Conservation (phyloP, 2,888 invertebrate genomes). For the Thera obeliscata region DNA sequence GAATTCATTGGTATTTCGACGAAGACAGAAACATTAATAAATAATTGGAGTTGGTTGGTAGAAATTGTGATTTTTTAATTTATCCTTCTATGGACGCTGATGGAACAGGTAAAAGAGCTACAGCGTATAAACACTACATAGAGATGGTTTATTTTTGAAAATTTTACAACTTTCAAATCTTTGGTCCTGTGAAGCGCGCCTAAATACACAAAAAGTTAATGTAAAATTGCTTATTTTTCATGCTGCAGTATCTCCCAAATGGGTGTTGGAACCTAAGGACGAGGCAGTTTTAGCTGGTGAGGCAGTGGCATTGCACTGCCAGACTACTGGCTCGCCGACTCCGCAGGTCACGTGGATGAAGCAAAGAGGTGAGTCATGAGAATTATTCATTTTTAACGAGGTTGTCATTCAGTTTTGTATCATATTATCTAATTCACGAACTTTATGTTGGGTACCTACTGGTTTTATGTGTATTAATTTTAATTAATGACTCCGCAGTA, state of each 20-base stretch:
- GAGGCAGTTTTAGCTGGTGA: slow-evolving; percentile 89
- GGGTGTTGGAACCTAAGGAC: slow-evolving; percentile 89
- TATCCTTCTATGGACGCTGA: slow-evolving; percentile 16
- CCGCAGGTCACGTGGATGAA: slow-evolving; percentile 90
- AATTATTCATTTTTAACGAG: neutral
- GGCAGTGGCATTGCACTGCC: slow-evolving; percentile 87
- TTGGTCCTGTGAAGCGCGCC: neutral
- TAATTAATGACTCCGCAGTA: too few relatives aligned
- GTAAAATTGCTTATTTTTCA: slow-evolving; percentile 48
- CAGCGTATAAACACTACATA: neutral
- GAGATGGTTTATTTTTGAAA: too few relatives aligned
- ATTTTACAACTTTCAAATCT: neutral
- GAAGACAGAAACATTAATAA: neutral
- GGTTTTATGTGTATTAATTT: neutral
- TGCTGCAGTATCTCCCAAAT: slow-evolving; percentile 90
- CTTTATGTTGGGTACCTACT: too few relatives aligned
- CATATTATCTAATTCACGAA: neutral
- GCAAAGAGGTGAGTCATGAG: slow-evolving; percentile 80
- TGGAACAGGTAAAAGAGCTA: slow-evolving; percentile 26
- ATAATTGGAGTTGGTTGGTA: neutral
- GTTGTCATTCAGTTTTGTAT: neutral
- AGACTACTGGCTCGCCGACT: slow-evolving; percentile 90
- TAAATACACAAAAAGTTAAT: neutral
- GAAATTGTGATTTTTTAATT: neutral
- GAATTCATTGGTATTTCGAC: neutral